phyloP scores from a whole-genome alignment of 2,113 vertebrate genomes.

The Meriones unguiculatus region DNA sequence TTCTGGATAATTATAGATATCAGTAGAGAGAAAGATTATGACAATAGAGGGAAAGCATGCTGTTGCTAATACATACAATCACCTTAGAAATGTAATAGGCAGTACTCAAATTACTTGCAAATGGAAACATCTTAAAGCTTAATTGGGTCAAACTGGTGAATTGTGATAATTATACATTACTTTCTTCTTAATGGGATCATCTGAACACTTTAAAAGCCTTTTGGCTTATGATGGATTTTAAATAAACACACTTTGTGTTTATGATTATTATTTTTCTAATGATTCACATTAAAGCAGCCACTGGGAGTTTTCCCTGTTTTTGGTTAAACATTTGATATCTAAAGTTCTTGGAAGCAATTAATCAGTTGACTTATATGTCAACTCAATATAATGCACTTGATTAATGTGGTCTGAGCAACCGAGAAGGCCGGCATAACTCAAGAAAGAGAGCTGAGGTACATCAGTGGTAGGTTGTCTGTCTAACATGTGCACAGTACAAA shows the following conservation, averaged over 20 bases:
- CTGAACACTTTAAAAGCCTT: neutral
- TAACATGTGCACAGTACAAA: neutral
- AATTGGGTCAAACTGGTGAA: neutral
- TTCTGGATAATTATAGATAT: neutral
- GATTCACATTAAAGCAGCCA: neutral
- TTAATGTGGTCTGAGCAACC: neutral
- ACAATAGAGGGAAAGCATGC: neutral
- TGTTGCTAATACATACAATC: neutral
- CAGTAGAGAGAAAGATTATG: neutral
- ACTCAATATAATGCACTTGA: neutral
- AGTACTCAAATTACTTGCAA: neutral
- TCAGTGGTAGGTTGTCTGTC: neutral
- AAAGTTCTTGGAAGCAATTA: neutral
- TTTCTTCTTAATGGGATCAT: neutral
- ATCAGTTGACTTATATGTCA: slow-evolving; percentile 15
- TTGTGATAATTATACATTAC: neutral
- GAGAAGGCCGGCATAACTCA: neutral
- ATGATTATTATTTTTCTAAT: neutral
- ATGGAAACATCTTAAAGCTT: neutral
- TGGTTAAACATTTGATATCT: neutral
- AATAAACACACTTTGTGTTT: neutral
- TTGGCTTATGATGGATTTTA: neutral
- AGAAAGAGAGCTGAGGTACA: no score
- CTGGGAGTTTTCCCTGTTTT: neutral
- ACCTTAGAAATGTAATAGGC: neutral